Conservation (phyloP, 2,113 vertebrate species). For the Neodontobutis hainanensis region DNA sequence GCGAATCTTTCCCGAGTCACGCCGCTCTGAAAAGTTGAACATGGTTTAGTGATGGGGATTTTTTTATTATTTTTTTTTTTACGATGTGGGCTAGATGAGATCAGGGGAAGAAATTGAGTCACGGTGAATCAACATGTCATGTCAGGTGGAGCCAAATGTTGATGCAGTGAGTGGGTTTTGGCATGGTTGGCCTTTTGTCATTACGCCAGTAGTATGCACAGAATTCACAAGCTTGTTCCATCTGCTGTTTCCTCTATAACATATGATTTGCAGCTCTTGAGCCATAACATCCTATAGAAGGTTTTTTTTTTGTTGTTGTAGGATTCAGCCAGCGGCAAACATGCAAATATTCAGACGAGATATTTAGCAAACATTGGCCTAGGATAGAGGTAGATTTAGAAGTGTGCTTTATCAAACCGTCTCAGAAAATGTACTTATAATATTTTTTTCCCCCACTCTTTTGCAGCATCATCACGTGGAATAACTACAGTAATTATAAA, state of each 20-base stretch:
- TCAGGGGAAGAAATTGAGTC: slow-evolving; percentile 41
- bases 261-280: slow-evolving; percentile 9
- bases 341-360: slow-evolving; percentile 30
- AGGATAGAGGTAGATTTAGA: not conserved
- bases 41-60: slow-evolving; percentile 2
- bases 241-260: slow-evolving; percentile 22
- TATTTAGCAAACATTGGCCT: slow-evolving; percentile 17
- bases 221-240: slow-evolving; percentile 25
- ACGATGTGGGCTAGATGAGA: slow-evolving; percentile 17
- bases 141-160: slow-evolving; percentile 50
- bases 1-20: slow-evolving; percentile 30
- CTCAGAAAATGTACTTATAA: too few species aligned
- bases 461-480: slow-evolving; percentile 42
- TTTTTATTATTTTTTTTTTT: slow-evolving; percentile 7
- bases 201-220: slow-evolving; percentile 28
- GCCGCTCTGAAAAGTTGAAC: slow-evolving; percentile 13
- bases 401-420: not conserved
- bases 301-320: slow-evolving; percentile 12
- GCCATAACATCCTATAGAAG: slow-evolving; percentile 1
- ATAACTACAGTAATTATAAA: not conserved
- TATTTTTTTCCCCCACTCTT: not conserved
- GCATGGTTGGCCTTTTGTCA: slow-evolving; percentile 19
- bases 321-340: slow-evolving; percentile 12
- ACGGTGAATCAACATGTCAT: slow-evolving; percentile 45
- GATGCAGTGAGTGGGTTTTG: slow-evolving; percentile 38